phyloP scores from a whole-genome alignment of 92 coral and sea anemone genomes.

The Muricea muricata region DNA sequence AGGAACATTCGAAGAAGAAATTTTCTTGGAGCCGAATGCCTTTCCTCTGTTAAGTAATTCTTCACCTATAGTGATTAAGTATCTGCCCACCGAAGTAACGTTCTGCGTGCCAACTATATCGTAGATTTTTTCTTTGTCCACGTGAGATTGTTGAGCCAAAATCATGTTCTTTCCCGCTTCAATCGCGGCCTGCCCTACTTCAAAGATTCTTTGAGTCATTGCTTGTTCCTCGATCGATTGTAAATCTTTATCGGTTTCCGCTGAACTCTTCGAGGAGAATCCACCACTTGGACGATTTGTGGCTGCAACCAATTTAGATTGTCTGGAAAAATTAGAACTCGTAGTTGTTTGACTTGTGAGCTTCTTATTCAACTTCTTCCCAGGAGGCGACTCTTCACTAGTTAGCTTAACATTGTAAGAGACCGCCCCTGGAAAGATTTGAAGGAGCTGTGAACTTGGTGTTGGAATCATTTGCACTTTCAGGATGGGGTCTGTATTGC shows the following conservation, averaged over 20 bases:
- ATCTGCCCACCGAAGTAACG: constrained; percentile 65
- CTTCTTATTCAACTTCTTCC: constrained; percentile 28
- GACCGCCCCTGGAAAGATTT: constrained; percentile 89
- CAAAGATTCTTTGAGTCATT: constrained; percentile 73
- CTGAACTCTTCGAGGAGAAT: not conserved
- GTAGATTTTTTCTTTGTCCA: constrained; percentile 32
- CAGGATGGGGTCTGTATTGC: not conserved
- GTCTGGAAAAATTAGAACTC: not conserved
- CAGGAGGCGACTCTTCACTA: constrained; percentile 97
- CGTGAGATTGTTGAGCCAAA: constrained; percentile 32
- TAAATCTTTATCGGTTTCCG: not conserved
- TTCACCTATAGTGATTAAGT: constrained; percentile 75
- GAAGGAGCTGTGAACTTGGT: constrained; percentile 53
- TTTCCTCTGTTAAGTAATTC: constrained; percentile 77
- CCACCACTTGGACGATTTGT: not conserved
- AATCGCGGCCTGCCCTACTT: constrained; percentile 83
- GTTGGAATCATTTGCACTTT: not conserved
- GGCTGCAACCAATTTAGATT: not conserved
- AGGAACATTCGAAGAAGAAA: not conserved
- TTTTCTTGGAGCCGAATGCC: constrained; percentile 39
- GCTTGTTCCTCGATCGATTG: constrained; percentile 18
- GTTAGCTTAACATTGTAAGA: constrained; percentile 99
- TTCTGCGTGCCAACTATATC: constrained; percentile 44
- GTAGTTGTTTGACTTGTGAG: not conserved
- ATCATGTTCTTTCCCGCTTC: constrained; percentile 81